These are phyloP conservation scores for Leptoclinus maculatus DNA, from an alignment of 2,797 vertebrate genomes.

Conservation along the genomic window DNA sequence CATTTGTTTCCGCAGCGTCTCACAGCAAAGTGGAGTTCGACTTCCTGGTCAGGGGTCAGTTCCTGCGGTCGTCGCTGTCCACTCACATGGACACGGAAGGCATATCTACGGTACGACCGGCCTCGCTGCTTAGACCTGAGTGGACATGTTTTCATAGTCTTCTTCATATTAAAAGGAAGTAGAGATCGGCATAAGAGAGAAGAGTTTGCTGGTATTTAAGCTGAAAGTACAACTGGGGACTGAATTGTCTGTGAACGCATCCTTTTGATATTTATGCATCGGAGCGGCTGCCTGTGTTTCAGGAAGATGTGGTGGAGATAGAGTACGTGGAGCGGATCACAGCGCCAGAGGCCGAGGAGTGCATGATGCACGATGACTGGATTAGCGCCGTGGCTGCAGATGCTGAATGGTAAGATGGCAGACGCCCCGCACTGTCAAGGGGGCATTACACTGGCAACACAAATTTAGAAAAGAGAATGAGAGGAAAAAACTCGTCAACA, in stretches of 20 bases:
- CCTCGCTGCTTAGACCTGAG: not conserved
- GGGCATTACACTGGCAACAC: too few species aligned
- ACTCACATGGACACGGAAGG: slow-evolving; percentile 92
- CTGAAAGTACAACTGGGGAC: not conserved
- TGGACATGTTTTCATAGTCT: not conserved
- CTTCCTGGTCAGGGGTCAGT: slow-evolving; percentile 95
- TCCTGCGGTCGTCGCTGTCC: slow-evolving; percentile 89
- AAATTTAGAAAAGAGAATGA: too few species aligned
- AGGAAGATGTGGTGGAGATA: slow-evolving; percentile 98
- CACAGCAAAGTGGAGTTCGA: slow-evolving; percentile 97
- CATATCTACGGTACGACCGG: slow-evolving; percentile 89
- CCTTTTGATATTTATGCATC: not conserved
- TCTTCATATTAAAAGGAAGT: not conserved
- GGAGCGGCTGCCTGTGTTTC: slow-evolving; percentile 52
- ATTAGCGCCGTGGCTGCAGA: slow-evolving; percentile 92
- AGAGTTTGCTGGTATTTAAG: not conserved
- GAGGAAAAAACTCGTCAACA: too few species aligned
- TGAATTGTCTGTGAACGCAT: not conserved
- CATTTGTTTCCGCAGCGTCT: slow-evolving; percentile 79
- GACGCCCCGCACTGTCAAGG: not conserved
- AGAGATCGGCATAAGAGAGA: not conserved
- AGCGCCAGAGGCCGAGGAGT: slow-evolving; percentile 95
- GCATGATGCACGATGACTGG: slow-evolving; percentile 98
- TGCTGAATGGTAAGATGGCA: slow-evolving; percentile 88
- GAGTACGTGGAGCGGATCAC: slow-evolving; percentile 95